phyloP scores from a whole-genome alignment of 1,140 invertebrate species.

The Papilio helenus region DNA sequence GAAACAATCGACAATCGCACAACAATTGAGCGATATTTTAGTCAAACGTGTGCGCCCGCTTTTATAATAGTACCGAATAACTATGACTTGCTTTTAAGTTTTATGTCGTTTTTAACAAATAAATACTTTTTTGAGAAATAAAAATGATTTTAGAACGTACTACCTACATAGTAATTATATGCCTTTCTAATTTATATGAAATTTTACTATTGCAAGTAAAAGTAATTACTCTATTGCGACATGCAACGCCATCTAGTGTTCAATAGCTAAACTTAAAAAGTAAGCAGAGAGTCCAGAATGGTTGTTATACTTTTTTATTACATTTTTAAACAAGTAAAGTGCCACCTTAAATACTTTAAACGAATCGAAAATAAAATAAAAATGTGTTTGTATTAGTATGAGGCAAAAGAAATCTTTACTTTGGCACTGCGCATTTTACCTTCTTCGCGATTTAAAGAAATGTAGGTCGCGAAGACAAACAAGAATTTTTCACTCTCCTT shows the following conservation, averaged over 20 bases:
- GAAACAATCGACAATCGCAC: no score
- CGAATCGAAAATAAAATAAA: no score
- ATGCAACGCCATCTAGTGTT: not conserved
- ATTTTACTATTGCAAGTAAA: no score
- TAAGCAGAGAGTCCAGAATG: not conserved
- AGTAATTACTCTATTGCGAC: not conserved
- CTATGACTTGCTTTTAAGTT: not conserved
- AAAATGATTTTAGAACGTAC: no score
- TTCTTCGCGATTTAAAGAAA: conserved; percentile 8
- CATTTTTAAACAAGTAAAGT: no score
- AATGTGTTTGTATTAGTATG: no score
- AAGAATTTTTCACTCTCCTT: conserved; percentile 42
- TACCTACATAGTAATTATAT: not conserved
- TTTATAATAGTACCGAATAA: no score
- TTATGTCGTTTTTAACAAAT: not conserved
- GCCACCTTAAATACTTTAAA: no score
- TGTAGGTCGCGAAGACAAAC: conserved; percentile 42
- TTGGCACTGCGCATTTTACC: not conserved
- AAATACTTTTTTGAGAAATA: no score
- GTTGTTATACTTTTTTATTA: not conserved
- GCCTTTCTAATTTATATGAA: no score
- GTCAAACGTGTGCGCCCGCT: no score
- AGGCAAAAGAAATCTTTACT: not conserved
- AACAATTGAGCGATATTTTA: no score
- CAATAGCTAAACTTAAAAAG: not conserved